Base-by-base conservation (phyloP, 2,797 vertebrate genomes). In the Acanthiza pusilla region DNA sequence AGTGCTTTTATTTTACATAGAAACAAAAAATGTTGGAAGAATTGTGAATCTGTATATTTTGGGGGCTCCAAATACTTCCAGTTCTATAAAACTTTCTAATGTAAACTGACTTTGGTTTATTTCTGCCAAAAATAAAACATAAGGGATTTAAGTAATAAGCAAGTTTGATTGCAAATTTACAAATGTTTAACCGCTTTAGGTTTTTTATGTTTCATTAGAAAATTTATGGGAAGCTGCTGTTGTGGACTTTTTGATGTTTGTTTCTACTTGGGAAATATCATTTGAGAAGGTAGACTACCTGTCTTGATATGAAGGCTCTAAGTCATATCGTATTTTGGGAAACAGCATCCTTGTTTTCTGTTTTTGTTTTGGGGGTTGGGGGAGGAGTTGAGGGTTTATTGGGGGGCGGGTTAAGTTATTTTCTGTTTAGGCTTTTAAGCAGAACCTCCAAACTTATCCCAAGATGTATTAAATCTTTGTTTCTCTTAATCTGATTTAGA, bases 301-400 rank as follows among this genome's bases (percentile, higher is more conserved):
- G 25, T 58, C 50, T 61, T 29, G 23, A 29, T 60, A 8, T 13
- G 30, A 72, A 66, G 17, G 10, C 50, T 45, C 23, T 54, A 87
- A 82, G 27, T 43, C 15, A 62, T 22, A 17, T 78, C 36, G 29
- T 43, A 7, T 43, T 79, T 65, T 20, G 47, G 26, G 27, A 68
- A 75, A 42, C 17, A 43, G 21, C 13, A 12, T 50, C 29, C 13
- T 55, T 71, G 19, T 68, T 89, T 83, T 65, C 21, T 66, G 11
- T 0, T 30, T 34, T 70, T 65, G 9, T 70, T 45, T 42, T 16
- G 4, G 13, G 34, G 9, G 1, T 1, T 20, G 7, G 34, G 16
- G 8, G 19, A 32, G 38, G 18, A 43, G 6, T 32, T 75, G 32
- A 15, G 14, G 7, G 21, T 7, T 17, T 21, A 30, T 26, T 18